phyloP scores from a whole-genome alignment of 2,797 vertebrate genomes.

The Pseudopleuronectes americanus region DNA sequence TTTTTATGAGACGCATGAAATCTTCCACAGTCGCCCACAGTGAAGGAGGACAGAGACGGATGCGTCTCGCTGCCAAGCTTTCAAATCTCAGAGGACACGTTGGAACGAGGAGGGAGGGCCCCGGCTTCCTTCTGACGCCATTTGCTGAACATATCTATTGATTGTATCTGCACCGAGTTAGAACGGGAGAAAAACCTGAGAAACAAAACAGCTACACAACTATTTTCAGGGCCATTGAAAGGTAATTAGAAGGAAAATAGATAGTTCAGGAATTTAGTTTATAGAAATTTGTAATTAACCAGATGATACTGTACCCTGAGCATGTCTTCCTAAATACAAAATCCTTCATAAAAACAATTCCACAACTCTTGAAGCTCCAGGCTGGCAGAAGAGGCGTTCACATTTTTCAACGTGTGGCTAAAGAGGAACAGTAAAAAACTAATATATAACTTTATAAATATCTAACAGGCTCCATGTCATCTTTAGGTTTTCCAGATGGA shows the following conservation, averaged over 20 bases:
- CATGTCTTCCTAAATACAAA: not conserved
- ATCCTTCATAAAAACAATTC: not conserved
- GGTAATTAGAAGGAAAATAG: conserved; percentile 20
- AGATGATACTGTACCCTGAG: not conserved
- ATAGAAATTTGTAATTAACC: not conserved
- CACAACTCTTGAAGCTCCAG: not conserved
- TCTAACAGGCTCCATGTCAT: conserved; percentile 31
- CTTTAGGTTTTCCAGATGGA: conserved; percentile 40
- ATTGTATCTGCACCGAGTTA: conserved; percentile 41
- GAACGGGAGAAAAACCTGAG: conserved; percentile 30
- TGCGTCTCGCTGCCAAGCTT: conserved; percentile 52
- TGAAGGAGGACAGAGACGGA: conserved; percentile 60
- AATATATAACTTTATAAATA: conserved; percentile 25
- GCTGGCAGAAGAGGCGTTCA: not conserved
- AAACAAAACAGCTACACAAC: conserved; percentile 26
- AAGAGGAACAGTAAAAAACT: conserved; percentile 11
- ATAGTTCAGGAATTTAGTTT: not conserved
- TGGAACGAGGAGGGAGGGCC: conserved; percentile 64
- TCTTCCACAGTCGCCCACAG: conserved; percentile 46
- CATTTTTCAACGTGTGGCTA: conserved; percentile 8
- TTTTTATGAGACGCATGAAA: conserved; percentile 37
- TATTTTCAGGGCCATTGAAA: conserved; percentile 15
- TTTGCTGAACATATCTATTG: conserved; percentile 64
- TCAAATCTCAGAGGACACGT: conserved; percentile 63
- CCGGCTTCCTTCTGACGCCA: conserved; percentile 50